Base-by-base conservation (phyloP, 2,113 vertebrate genomes). In the Piprites chloris region DNA sequence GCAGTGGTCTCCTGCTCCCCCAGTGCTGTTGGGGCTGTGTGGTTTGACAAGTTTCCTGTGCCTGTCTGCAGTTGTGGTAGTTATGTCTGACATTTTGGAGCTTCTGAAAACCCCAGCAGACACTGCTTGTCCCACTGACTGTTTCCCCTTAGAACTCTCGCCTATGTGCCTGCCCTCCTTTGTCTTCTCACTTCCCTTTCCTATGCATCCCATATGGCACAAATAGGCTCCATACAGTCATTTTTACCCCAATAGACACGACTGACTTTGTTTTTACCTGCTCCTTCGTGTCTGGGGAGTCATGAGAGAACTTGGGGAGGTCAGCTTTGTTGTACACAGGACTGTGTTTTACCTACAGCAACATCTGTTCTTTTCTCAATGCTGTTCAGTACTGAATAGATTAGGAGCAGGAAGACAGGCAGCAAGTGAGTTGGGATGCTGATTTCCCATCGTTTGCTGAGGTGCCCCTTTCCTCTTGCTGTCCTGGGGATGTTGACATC, bases 401-500 rank as follows among this genome's bases (percentile, higher is more conserved):
- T 67, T 69, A 89, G 82, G 52, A 92, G 47, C 49, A 90, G 50
- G 28, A 50, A 90, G 62, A 49, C 27, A 0, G 73, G 58, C 73
- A 59, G 59, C 41, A 46, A 39, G 74, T 42, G 18, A 84, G 50
- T 47, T 24, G 14, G 56, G 41, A 46, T 85, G 68, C 5, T 27
- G 67, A 46, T 89, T 94, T 94, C 81, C 65, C 66, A 26, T 21
- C 37, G 79, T 50, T 77, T 97, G 83, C 85, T 50, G 62, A 82
- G 69, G 53, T 90, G 28, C 75, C 81, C 80, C 91, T 86, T 95
- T 85, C 59, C 81, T 78, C 55, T 1, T 12, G 53, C 67, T 69
- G 78, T 76, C 49, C 69, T 86, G 61, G 28, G 82, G 50, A 63
- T 3, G 5, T 53, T 91, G 90, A 88, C 91, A 61, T 87, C 96